Evolutionary conservation across 2,888 invertebrate genomes (phyloP), one percentile per base, ranked within the genome.

Genomic region (Euphydryas editha): DNA sequence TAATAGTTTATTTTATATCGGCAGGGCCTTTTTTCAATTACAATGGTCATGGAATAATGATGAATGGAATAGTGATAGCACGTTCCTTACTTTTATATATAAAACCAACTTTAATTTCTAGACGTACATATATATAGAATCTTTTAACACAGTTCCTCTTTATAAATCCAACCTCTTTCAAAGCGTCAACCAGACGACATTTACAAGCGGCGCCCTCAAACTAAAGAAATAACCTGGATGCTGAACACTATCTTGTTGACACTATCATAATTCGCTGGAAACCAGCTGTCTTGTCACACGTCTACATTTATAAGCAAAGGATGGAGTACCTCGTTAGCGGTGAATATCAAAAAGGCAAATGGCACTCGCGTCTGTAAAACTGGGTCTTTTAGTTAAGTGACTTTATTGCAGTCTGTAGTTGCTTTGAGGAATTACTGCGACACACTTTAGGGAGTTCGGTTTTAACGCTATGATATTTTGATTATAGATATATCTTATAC

Each of bases 261-360:
- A 58, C 46, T 17, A 46, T 36, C 63, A 57, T 63, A 63, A 63
- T 63, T 51, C 51, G 24, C 67, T 60, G n/a, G 67, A 69, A 68
- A 71, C 71, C 66, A 73, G 77, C 75, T 77, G 71, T 75, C 72
- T 72, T 72, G 71, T 73, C 69, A 64, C 59, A 49, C 58, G 67
- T 65, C 68, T 65, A 69, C 62, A 71, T 71, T 71, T 69, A 69
- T 77, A 79, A 73, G 75, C 68, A 72, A 71, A 72, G 75, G 77
- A 75, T 78, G 78, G 80, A 86, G 84, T 84, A 80, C 80, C 85
- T 88, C 88, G 85, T 88, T 88, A 88, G 86, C 74, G 76, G 76
- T 83, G 84, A 83, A 84, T 78, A 85, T 84, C 81, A 83, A 84
- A 85, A 84, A 84, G 82, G 81, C 79, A 75, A 79, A 82, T 78